Evolutionary conservation across 2,888 invertebrate species (phyloP), one percentile per base, ranked within the genome.

Genomic region (Esperia sulphurella): DNA sequence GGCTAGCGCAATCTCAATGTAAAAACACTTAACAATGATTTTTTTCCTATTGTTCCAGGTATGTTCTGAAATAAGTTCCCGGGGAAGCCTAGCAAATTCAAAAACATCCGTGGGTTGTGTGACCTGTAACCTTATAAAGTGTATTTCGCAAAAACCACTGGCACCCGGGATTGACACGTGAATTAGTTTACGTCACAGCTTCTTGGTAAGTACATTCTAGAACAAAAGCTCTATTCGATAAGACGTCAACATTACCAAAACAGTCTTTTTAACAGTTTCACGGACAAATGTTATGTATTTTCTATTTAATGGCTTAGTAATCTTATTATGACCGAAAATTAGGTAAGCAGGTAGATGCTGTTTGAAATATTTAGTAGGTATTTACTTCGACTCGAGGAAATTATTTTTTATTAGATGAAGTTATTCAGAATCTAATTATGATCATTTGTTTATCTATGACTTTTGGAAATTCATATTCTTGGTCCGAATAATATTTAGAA

Each of bases 181-280:
- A 54, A 54, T 59, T 56, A 48, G 52, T 45, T 70, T 58, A 72
- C 73, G 71, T 75, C 73, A 75, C 59, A 56, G 40, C 43, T 44
- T 43, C 51, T 52, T 56, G 53, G 67, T 68, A 49, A 66, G 69
- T 68, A 52, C 49, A 55, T 58, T 52, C 63, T 60, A 53, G 60
- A 71, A 79, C 75, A 72, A 74, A 71, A 66, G 62, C 56, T 61
- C 62, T 56, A 55, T 68, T 62, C 55, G 64, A 51, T 55, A 50
- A 48, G 45, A 52, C 49, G 48, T 50, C 53, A 52, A 44, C 47
- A 44, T 41, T 40, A 41, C 29, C 10, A 41, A n/a, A 41, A 41
- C 41, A 7, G 14, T 42, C 30, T 14, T n/a, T 30, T 40, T 21
- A 30, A 43, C 21, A n/a, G 12, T 43, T 21, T 43, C 35, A 14